These are phyloP conservation scores for Drosophila bifasciata DNA, from an alignment of 1,140 invertebrate genomes.

Conservation along the genomic window DNA sequence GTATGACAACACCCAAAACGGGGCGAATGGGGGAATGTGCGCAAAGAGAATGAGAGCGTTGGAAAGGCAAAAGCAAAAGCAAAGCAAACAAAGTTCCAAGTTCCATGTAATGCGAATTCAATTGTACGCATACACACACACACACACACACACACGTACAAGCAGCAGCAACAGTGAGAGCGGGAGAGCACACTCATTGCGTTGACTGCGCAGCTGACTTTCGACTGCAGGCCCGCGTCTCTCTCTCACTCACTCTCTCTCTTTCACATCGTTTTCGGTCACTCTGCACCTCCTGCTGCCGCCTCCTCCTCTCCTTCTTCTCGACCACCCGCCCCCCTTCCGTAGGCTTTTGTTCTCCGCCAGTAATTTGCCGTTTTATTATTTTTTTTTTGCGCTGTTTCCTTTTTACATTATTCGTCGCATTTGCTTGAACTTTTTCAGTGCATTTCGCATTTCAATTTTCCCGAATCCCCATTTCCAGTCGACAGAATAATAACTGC, in stretches of 20 bases:
- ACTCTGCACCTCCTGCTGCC: no score
- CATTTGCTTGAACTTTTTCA: constrained; percentile 9
- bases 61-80: constrained; percentile 32
- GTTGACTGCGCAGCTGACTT: constrained; percentile 11
- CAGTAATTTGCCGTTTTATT: constrained; percentile 6
- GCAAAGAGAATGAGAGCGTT: constrained; percentile 4
- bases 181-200: background rate
- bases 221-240: constrained; percentile 1
- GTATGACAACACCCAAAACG: constrained; percentile 9
- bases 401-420: constrained; percentile 20
- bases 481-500: constrained; percentile 10
- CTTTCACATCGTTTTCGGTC: background rate
- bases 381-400: constrained; percentile 18
- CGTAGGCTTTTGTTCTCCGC: constrained; percentile 22
- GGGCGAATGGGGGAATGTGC: background rate
- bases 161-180: background rate
- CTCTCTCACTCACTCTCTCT: no score
- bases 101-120: constrained; percentile 71
- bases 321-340: background rate
- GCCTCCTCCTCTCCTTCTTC: no score
- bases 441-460: constrained; percentile 22
- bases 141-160: background rate
- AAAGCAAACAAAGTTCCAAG: constrained; percentile 36
- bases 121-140: constrained; percentile 24
- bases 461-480: constrained; percentile 18